phyloP scores from a whole-genome alignment of 2,888 invertebrate genomes.

The Oscheius myriophilus region DNA sequence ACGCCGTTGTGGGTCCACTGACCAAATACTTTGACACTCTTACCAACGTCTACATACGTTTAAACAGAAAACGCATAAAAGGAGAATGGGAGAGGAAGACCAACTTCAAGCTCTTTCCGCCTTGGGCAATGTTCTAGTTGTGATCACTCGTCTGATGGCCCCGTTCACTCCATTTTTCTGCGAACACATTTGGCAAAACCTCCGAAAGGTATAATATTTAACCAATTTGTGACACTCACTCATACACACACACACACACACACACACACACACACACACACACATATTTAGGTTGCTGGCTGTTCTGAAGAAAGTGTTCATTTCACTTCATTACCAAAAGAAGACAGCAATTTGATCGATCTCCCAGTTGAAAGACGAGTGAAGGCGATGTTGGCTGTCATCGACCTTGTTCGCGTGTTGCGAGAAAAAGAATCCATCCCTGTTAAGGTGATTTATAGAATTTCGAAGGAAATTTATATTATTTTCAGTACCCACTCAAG shows the following conservation, averaged over 20 bases:
- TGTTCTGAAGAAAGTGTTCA: slow-evolving; percentile 81
- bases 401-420: slow-evolving; percentile 90
- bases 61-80: slow-evolving; percentile 94
- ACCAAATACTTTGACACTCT: slow-evolving; percentile 96
- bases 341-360: slow-evolving; percentile 79
- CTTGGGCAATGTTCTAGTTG: slow-evolving; percentile 85
- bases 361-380: slow-evolving; percentile 88
- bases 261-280: too few relatives aligned
- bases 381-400: slow-evolving; percentile 87
- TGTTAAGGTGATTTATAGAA: slow-evolving; percentile 78
- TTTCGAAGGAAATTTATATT: neutral
- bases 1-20: slow-evolving; percentile 91
- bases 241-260: neutral
- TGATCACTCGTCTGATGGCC: slow-evolving; percentile 91
- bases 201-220: slow-evolving; percentile 75
- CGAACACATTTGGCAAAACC: slow-evolving; percentile 91
- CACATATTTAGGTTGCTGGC: slow-evolving; percentile 43
- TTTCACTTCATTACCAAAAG: slow-evolving; percentile 86
- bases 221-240: slow-evolving; percentile 71
- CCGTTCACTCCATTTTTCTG: slow-evolving; percentile 96
- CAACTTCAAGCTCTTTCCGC: slow-evolving; percentile 86
- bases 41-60: slow-evolving; percentile 97
- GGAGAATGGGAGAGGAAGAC: slow-evolving; percentile 83
- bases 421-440: slow-evolving; percentile 92
- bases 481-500: slow-evolving; percentile 84